These are phyloP conservation scores for Enteromius treurensis DNA, from an alignment of 2,797 vertebrate genomes.

Conservation along the genomic window DNA sequence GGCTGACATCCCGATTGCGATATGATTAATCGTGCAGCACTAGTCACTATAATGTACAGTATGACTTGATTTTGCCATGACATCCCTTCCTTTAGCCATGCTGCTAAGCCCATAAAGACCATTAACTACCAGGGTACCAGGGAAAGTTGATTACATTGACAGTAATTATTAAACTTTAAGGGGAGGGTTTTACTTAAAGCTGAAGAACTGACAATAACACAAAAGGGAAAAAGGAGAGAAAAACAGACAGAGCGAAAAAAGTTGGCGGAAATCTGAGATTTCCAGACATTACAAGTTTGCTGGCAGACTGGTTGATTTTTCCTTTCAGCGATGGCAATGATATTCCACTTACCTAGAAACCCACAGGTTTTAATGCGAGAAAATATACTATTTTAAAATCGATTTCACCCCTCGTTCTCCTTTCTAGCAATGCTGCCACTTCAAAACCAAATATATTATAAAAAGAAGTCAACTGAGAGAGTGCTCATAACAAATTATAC, in stretches of 20 bases:
- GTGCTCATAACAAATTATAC: not conserved
- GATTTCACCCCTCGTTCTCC: not conserved
- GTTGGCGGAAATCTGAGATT: conserved; percentile 52
- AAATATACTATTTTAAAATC: not conserved
- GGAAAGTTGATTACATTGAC: not conserved
- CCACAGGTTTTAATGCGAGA: conserved; percentile 31
- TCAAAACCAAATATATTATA: not conserved
- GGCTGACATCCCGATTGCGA: too few species aligned
- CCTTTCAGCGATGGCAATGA: conserved; percentile 40
- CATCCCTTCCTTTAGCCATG: not conserved
- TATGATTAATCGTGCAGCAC: too few species aligned
- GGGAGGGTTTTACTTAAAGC: not conserved
- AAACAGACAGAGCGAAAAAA: conserved; percentile 33
- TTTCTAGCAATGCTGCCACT: not conserved
- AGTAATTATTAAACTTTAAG: not conserved
- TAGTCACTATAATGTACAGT: not conserved
- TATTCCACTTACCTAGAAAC: conserved; percentile 44
- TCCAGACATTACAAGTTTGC: conserved; percentile 56
- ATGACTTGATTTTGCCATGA: conserved; percentile 3
- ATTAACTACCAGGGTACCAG: not conserved
- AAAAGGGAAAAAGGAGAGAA: conserved; percentile 23
- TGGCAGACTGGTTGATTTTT: conserved; percentile 50
- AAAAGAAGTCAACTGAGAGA: not conserved
- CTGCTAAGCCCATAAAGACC: not conserved
- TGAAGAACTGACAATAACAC: conserved; percentile 32